A percentile compares a stretch with the other conserved stretches of the same genome.
phyloP scores from a whole-genome alignment of 2,113 vertebrate genomes.

The Toxotes jaculatrix region DNA sequence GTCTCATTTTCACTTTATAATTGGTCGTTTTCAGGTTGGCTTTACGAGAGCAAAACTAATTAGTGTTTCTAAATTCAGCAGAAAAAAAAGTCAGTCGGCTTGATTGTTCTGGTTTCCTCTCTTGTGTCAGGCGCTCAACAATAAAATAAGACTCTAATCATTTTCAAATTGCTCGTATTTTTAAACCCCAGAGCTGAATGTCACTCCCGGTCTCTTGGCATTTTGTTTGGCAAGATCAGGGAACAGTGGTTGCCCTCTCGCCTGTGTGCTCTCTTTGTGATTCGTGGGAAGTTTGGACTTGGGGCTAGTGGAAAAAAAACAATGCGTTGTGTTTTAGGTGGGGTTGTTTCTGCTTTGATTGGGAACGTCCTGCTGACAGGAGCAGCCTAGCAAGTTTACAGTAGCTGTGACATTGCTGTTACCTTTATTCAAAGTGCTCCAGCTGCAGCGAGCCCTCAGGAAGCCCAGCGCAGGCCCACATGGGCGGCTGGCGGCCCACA shows the following conservation, averaged over 20 bases:
- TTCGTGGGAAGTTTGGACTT: slow-evolving; percentile 77
- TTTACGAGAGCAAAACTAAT: slow-evolving; percentile 89
- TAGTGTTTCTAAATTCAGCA: slow-evolving; percentile 89
- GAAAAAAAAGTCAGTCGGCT: slow-evolving; percentile 71
- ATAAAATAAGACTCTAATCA: slow-evolving; percentile 85
- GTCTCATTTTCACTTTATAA: slow-evolving; percentile 86
- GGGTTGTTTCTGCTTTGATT: slow-evolving; percentile 85
- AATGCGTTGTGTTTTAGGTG: slow-evolving; percentile 79
- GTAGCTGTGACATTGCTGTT: slow-evolving; percentile 92
- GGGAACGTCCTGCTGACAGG: slow-evolving; percentile 88
- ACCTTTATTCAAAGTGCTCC: slow-evolving; percentile 92
- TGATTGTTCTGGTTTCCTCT: slow-evolving; percentile 88
- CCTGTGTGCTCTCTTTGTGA: slow-evolving; percentile 75
- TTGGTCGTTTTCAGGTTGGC: slow-evolving; percentile 88
- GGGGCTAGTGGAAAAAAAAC: slow-evolving; percentile 53
- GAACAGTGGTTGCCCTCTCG: slow-evolving; percentile 71
- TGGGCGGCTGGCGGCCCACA: slow-evolving; percentile 89
- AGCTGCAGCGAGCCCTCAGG: slow-evolving; percentile 96
- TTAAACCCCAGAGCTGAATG: slow-evolving; percentile 76
- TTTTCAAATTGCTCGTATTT: slow-evolving; percentile 81
- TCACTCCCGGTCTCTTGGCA: slow-evolving; percentile 77
- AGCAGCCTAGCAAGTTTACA: slow-evolving; percentile 89
- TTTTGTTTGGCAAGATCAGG: slow-evolving; percentile 80
- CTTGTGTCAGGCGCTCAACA: slow-evolving; percentile 80
- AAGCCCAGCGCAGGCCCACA: slow-evolving; percentile 90